Base-by-base conservation (phyloP, 2,797 vertebrate species). In the Tangara arthus region DNA sequence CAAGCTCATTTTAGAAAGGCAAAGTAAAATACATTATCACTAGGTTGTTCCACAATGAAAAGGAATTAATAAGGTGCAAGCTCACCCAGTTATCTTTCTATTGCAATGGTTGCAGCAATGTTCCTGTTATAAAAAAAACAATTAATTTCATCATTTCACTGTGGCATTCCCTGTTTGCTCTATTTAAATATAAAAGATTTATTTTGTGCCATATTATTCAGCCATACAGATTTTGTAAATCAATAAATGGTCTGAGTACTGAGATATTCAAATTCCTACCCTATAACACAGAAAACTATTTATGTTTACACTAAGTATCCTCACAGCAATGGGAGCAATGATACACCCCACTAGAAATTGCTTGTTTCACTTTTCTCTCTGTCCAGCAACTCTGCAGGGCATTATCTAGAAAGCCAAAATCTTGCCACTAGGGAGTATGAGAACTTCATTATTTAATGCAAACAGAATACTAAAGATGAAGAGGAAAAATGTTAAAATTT, bases 301-400 rank as follows among this genome's bases (percentile, higher is more conserved):
- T 28, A 20, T 11, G 90, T 79, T 47, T 96, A 95, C 16, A 88
- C 8, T 68, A 20, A 97, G 97, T 65, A 87, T 98, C 50, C 98
- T 98, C 2, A 96, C 97, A 64, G 98, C 97, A 18, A 52, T 98
- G 64, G 98, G 96, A 35, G 96, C 98, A 71, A 96, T 97, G 30
- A 98, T 98, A 82, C 97, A 98, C 5, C 95, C 96, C 27, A 98
- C 97, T 98, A 97, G 97, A 98, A 97, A 39, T 14, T 55, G 59
- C 22, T 65, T 55, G 22, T 56, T 65, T 69, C 34, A 77, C 22
- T 85, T 87, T 34, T 13, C 28, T 84, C 23, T 65, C 52, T 41
- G 23, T 41, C 59, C 41, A 61, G 41, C 6, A 70, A 46, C 68
- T 63, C 32, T 81, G 28, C 24, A 60, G 19, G 23, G 30, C 11